Conservation (phyloP, 2,113 vertebrate genomes). For the Xyliphius kryptos region DNA sequence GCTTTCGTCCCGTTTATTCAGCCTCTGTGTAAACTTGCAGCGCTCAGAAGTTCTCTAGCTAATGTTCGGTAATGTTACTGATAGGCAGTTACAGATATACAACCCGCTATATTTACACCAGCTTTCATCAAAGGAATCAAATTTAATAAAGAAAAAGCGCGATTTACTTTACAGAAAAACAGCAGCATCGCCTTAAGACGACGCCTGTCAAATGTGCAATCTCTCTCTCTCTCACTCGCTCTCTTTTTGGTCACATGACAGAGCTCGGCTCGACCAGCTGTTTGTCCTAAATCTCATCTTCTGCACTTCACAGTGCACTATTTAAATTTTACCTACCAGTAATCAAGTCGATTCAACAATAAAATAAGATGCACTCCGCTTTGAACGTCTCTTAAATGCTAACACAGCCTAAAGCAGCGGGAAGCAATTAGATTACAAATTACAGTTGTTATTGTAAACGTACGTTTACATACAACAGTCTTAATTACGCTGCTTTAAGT, state of each 20-base stretch:
- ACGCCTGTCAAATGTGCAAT: conserved; percentile 62
- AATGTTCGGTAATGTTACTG: neutral
- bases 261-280: too few species aligned
- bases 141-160: neutral
- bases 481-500: too few species aligned
- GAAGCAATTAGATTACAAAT: too few species aligned
- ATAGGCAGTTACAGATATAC: neutral
- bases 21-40: conserved; percentile 1
- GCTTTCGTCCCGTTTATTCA: neutral
- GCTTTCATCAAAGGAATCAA: neutral
- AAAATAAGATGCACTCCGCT: too few species aligned
- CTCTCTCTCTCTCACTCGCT: conserved; percentile 18
- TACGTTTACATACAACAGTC: too few species aligned
- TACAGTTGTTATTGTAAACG: too few species aligned
- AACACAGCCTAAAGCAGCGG: too few species aligned
- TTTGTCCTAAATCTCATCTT: too few species aligned
- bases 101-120: neutral
- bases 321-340: too few species aligned
- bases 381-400: too few species aligned
- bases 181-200: conserved; percentile 65
- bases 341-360: too few species aligned
- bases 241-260: neutral
- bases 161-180: conserved; percentile 5
- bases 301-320: too few species aligned
- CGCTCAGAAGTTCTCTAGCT: neutral